Conservation (phyloP, 2,888 invertebrate genomes). For the Molanna angustata region DNA sequence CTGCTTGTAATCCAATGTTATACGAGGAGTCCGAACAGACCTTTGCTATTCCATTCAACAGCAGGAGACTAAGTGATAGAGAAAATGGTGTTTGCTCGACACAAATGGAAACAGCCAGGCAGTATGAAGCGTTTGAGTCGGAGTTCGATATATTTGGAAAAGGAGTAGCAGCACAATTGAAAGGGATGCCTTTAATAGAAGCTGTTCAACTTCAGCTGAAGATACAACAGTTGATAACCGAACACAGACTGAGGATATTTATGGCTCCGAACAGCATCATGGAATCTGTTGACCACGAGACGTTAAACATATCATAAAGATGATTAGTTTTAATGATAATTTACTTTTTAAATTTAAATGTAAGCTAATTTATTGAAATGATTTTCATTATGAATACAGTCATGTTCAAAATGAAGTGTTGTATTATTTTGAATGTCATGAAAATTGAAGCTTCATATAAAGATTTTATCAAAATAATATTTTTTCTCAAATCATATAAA, state of each 20-base stretch:
- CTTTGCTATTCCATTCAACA: not conserved
- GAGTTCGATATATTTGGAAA: slow-evolving; percentile 27
- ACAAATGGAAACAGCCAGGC: not conserved
- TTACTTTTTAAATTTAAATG: too few relatives aligned
- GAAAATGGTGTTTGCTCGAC: not conserved
- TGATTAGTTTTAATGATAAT: too few relatives aligned
- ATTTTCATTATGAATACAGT: too few relatives aligned
- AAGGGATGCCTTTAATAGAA: slow-evolving; percentile 19
- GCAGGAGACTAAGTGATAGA: not conserved
- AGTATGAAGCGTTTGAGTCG: not conserved
- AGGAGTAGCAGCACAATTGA: slow-evolving; percentile 22
- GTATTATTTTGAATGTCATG: too few relatives aligned
- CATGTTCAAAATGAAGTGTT: too few relatives aligned
- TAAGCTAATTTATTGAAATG: too few relatives aligned
- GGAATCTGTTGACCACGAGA: too few relatives aligned
- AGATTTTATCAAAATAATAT: too few relatives aligned
- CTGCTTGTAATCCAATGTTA: slow-evolving; percentile 2
- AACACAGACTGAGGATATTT: slow-evolving; percentile 15
- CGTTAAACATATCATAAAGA: too few relatives aligned
- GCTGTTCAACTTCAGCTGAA: slow-evolving; percentile 22
- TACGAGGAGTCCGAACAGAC: not conserved
- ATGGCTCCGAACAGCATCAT: too few relatives aligned
- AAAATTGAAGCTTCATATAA: too few relatives aligned
- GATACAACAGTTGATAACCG: slow-evolving; percentile 23
- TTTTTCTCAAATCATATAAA: too few relatives aligned